phyloP scores from a whole-genome alignment of 2,797 vertebrate genomes.

The Florisuga fusca region DNA sequence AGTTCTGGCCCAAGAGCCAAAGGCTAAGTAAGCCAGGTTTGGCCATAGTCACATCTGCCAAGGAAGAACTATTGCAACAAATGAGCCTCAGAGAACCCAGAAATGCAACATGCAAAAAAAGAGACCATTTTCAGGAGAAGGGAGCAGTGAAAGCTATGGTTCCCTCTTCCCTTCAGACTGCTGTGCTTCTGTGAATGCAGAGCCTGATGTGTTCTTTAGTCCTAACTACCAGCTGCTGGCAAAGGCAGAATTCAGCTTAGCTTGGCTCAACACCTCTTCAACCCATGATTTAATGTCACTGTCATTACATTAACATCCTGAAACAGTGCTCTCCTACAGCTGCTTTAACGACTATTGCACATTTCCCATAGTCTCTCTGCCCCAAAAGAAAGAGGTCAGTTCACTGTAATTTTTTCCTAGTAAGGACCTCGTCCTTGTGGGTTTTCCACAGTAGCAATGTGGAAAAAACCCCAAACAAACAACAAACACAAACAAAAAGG shows the following conservation, averaged over 20 bases:
- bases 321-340: not conserved
- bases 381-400: not conserved
- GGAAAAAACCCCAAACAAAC: not conserved
- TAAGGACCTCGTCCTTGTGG: not conserved
- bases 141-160: not conserved
- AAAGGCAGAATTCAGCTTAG: not conserved
- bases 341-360: conserved; percentile 17
- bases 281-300: not conserved
- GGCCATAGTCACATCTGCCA: not conserved
- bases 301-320: not conserved
- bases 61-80: not conserved
- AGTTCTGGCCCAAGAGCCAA: not conserved
- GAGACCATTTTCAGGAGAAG: not conserved
- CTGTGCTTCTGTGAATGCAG: not conserved
- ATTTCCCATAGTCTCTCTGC: not conserved
- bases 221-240: not conserved
- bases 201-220: not conserved
- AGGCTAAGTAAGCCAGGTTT: not conserved
- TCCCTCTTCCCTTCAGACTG: not conserved
- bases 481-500: not conserved
- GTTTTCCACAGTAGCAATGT: not conserved
- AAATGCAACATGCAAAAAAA: not conserved
- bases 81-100: not conserved
- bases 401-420: not conserved
- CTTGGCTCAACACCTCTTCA: not conserved